Base-by-base conservation (phyloP, 2,888 invertebrate species). In the Dendrolimus pini region DNA sequence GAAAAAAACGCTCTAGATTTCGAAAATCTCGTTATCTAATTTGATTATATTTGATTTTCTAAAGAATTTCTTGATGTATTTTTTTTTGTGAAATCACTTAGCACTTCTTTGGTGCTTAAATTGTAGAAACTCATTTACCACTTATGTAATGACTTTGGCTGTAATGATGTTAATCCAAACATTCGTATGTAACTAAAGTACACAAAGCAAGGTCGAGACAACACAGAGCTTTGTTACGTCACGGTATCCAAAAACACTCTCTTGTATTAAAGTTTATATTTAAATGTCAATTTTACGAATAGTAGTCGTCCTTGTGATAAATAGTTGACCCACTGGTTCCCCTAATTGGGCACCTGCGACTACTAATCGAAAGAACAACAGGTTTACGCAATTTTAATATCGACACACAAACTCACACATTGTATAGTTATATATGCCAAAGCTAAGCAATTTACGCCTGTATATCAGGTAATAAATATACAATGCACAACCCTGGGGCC, bases 301-400 rank as follows among this genome's bases (percentile, higher is more conserved):
- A 61, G 73, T 66, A 61, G 77, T 60, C 69, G 82, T 73, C 83
- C 82, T 83, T 75, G 80, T 71, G 73, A 71, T 70, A 65, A 72
- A 67, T 66, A 65, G 72, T 73, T 77, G 80, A 77, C 74, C 74
- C 66, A 69, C 62, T 67, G 64, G 64, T 72, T 61, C 61, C 65
- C 58, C 30, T 30, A 6, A 30, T 30, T 30, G 30, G 65, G 61
- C 69, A 71, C 69, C 71, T 72, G 67, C 60, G 60, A 56, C 58
- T 60, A 59, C 58, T 62, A 59, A 57, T 58, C 64, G 58, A 64
- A 64, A 68, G 64, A 60, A 56, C 59, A 66, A 65, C 56, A 41
- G 56, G 62, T 73, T 77, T 72, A 71, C 71, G 71, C 74, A 74
- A 77, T 67, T 68, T 30, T 30, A 65, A 63, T 61, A 62, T 58